Conservation (phyloP, 2,888 invertebrate genomes). For the Spicauda simplicius region DNA sequence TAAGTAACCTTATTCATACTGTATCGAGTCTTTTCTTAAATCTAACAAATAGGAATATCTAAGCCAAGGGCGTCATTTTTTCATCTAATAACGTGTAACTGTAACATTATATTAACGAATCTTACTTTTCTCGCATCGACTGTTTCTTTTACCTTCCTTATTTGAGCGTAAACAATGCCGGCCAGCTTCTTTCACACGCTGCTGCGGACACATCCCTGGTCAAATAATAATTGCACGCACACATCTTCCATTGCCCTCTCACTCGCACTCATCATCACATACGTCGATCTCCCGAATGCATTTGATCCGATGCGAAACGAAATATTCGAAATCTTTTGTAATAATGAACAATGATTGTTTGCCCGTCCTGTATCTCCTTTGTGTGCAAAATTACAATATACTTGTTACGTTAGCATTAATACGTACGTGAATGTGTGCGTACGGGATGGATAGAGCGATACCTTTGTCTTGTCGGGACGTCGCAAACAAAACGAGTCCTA, state of each 20-base stretch:
- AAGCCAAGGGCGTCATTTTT: slow-evolving; percentile 50
- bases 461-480: slow-evolving; percentile 83
- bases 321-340: slow-evolving; percentile 84
- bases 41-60: slow-evolving; percentile 44
- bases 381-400: slow-evolving; percentile 84
- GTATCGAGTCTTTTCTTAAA: not conserved
- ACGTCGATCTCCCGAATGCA: slow-evolving; percentile 74
- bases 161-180: slow-evolving; percentile 82
- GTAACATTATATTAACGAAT: slow-evolving; percentile 73
- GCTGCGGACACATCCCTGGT: slow-evolving; percentile 81
- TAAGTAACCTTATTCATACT: not conserved
- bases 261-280: slow-evolving; percentile 67
- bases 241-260: slow-evolving; percentile 61
- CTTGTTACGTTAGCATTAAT: slow-evolving; percentile 81
- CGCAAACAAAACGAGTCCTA: slow-evolving; percentile 82
- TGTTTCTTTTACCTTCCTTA: slow-evolving; percentile 79
- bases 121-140: slow-evolving; percentile 60
- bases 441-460: slow-evolving; percentile 80
- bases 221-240: slow-evolving; percentile 84
- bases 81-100: slow-evolving; percentile 69
- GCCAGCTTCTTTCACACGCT: slow-evolving; percentile 82
- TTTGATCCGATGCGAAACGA: slow-evolving; percentile 83
- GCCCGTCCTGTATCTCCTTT: slow-evolving; percentile 82
- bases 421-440: slow-evolving; percentile 72
- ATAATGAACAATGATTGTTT: slow-evolving; percentile 85